These are phyloP conservation scores for Drosophila nigritarsus DNA, from an alignment of 2,888 invertebrate species.

Conservation along the genomic window DNA sequence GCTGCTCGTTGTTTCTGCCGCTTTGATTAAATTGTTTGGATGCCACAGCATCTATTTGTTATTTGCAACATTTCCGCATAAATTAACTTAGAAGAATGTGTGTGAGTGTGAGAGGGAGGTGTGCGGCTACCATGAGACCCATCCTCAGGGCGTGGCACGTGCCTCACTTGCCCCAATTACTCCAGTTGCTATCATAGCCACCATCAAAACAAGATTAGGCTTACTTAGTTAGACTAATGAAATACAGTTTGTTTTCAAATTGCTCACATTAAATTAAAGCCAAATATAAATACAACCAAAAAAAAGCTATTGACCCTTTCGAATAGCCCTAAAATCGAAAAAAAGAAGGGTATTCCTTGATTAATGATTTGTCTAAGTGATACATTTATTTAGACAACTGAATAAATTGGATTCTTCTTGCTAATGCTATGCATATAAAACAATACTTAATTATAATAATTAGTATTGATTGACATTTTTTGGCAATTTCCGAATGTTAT, in stretches of 20 bases:
- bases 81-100: slow-evolving; percentile 56
- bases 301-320: neutral
- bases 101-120: neutral
- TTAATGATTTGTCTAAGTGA: neutral
- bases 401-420: neutral
- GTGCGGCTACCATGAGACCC: neutral
- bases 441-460: neutral
- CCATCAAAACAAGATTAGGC: slow-evolving; percentile 15
- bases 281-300: neutral
- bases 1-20: slow-evolving; percentile 10
- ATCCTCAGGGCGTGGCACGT: slow-evolving; percentile 7
- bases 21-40: slow-evolving; percentile 70
- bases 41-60: slow-evolving; percentile 59
- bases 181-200: neutral
- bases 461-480: neutral
- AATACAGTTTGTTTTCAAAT: neutral
- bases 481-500: neutral
- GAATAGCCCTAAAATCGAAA: neutral
- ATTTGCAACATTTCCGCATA: slow-evolving; percentile 61
- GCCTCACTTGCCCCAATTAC: neutral
- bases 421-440: neutral
- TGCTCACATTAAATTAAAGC: neutral
- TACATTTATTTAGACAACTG: neutral
- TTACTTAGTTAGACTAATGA: slow-evolving; percentile 17
- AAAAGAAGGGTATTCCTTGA: neutral